Evolutionary conservation across 1,140 invertebrate genomes (phyloP), one percentile per base, ranked within the genome.

Genomic region (Gryon sp.): DNA sequence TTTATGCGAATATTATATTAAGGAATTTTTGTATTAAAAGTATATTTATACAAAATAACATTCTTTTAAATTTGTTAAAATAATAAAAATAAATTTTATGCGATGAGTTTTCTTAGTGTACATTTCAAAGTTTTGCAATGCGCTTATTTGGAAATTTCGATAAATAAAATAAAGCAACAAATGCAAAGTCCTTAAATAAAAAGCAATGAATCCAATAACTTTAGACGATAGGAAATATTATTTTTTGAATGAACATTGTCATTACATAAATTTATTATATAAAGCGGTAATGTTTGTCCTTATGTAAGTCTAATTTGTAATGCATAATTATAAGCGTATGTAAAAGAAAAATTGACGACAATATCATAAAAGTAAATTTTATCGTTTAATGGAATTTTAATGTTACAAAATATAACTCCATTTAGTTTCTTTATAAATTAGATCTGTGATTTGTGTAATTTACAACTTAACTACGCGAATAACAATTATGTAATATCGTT

Each of bases 261-360:
- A 50, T 50, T 69, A 69, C 41, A 66, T 66, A 66, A 66, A 66
- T 66, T 66, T 38, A 36, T 66, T 66, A 66, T 69, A 59, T 69
- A 69, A 69, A 24, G 4, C 26, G 16, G 43, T 50, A 69, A 69
- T 28, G n/a, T 4, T 69, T 69, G 65, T 50, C 34, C 48, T 69
- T 69, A 69, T 50, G 65, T 43, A 69, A 69, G 65, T 24, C 53
- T 50, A 68, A 57, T 57, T 68, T 68, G 63, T 68, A 57, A 43
- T 40, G 63, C 63, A 68, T 48, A 68, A 68, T 68, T 57, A 68
- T 68, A 57, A 68, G 34, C 8, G 45, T 26, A 66, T 55, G 55
- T 28, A 66, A 65, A 66, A 65, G 52, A 16, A 3, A 7, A 24
- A 24, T 7, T 24, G 22, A 24, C 28, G 36, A 19, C 24, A 36